Conservation (phyloP, 2,113 vertebrate species). For the Ictidomys tridecemlineatus region DNA sequence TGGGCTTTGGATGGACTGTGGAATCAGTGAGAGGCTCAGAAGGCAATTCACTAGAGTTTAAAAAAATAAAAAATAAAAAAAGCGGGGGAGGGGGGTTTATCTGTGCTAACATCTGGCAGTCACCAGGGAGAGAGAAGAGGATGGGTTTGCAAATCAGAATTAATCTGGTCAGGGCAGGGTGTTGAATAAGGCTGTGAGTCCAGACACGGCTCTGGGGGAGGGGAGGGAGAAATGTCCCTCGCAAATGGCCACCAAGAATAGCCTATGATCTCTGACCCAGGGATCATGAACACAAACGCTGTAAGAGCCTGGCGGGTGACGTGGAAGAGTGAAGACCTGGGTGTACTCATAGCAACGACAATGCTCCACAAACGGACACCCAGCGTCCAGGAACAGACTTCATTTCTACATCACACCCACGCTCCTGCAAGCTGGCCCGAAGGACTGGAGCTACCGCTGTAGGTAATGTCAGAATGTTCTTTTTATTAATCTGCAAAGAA, state of each 20-base stretch:
- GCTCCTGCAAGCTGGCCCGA: fast-evolving
- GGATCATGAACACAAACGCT: background rate
- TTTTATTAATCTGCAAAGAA: background rate
- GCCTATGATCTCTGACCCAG: background rate
- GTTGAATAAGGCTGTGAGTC: background rate
- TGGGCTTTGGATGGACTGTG: background rate
- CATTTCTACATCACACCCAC: fast-evolving
- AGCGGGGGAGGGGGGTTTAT: background rate
- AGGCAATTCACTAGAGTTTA: background rate
- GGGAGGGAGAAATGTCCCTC: background rate
- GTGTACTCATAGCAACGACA: background rate
- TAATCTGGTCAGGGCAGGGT: background rate
- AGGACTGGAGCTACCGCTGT: background rate
- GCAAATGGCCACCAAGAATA: constrained; percentile 47
- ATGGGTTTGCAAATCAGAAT: background rate
- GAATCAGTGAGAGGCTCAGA: background rate
- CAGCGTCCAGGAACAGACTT: fast-evolving
- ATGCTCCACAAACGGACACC: background rate
- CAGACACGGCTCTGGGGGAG: fast-evolving
- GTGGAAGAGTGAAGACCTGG: background rate
- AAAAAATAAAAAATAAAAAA: background rate
- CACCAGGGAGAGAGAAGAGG: background rate
- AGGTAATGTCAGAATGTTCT: background rate
- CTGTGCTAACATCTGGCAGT: background rate
- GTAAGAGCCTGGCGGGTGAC: background rate